Evolutionary conservation across 92 coral and sea anemone genomes (phyloP).

Genomic region (Parazoanthus atlanticus): DNA sequence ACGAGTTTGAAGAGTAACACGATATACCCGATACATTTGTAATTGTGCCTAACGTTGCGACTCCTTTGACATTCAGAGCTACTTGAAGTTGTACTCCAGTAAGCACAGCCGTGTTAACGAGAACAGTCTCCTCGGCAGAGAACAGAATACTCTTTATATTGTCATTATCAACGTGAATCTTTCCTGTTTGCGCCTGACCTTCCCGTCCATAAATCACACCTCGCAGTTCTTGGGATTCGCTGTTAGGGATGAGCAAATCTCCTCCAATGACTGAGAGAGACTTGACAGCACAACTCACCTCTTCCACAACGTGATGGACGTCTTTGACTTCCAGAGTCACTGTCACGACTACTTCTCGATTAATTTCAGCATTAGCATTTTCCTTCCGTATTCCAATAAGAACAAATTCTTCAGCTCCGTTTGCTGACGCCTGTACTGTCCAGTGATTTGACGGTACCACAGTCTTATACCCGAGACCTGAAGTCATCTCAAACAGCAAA

Average conservation of each 20-base stretch:
- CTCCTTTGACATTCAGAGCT: conserved; percentile 34
- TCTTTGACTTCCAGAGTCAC: conserved; percentile 29
- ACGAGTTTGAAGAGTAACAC: conserved; percentile 13
- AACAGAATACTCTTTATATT: conserved; percentile 34
- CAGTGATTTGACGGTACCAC: conserved; percentile 40
- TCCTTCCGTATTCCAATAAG: conserved; percentile 44
- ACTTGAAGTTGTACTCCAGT: conserved; percentile 41
- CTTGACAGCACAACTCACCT: conserved; percentile 30
- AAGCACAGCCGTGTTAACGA: conserved; percentile 55
- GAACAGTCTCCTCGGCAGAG: conserved; percentile 42
- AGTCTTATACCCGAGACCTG: conserved; percentile 36
- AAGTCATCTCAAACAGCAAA: conserved; percentile 48
- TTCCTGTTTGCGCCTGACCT: conserved; percentile 41
- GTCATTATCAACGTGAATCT: conserved; percentile 39
- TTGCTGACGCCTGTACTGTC: conserved; percentile 33
- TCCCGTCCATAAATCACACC: conserved; percentile 49
- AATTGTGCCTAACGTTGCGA: conserved; percentile 39
- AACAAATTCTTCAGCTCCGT: conserved; percentile 48
- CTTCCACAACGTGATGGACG: conserved; percentile 25
- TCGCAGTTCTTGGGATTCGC: not conserved
- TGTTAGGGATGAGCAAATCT: conserved; percentile 22
- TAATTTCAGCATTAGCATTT: not conserved
- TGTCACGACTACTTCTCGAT: conserved; percentile 8
- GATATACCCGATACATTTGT: conserved; percentile 25
- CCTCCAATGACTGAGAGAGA: conserved; percentile 36